Conservation (phyloP, 2,113 vertebrate species). For the Sinosuthora webbiana region DNA sequence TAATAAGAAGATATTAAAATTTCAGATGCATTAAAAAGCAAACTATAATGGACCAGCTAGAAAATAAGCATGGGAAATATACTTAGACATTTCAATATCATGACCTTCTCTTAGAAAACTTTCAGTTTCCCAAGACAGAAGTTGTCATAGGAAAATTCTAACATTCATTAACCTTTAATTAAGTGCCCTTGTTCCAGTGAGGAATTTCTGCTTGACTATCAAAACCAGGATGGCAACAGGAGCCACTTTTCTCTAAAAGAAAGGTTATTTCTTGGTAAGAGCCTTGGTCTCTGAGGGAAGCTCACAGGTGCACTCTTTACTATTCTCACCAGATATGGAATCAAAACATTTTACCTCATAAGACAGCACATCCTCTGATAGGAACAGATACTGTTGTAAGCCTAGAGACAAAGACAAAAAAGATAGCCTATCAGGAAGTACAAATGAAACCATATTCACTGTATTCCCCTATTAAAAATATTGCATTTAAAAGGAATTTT, state of each 20-base stretch:
- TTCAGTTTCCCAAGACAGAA: neutral
- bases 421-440: neutral
- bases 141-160: neutral
- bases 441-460: neutral
- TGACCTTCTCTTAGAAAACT: neutral
- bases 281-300: neutral
- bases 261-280: neutral
- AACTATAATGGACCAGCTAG: neutral
- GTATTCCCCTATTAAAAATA: fast-evolving
- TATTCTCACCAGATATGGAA: neutral
- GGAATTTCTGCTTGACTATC: neutral
- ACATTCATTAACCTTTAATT: neutral
- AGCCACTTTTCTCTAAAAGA: neutral
- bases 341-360: neutral
- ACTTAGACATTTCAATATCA: neutral
- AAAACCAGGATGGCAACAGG: neutral
- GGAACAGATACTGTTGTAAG: neutral
- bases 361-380: neutral
- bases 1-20: neutral
- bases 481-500: neutral
- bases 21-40: neutral
- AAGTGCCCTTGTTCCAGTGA: neutral
- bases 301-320: neutral
- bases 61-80: neutral
- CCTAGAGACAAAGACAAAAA: neutral